A percentile compares a stretch with the other conserved stretches of the same genome.
Evolutionary conservation across 2,113 vertebrate genomes (phyloP).

Genomic region (Tor tambroides): DNA sequence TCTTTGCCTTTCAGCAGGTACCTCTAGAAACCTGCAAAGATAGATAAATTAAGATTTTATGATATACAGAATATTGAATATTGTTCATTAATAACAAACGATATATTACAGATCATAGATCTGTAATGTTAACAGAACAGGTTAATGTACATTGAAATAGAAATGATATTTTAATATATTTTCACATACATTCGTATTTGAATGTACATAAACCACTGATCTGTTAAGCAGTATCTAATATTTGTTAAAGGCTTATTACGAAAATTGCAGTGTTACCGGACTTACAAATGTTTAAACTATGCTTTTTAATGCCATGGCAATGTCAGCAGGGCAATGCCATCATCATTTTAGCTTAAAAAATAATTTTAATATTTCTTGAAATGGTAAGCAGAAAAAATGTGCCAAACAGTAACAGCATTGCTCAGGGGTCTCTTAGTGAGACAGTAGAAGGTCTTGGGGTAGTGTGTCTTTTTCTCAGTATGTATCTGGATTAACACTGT

Average conservation of each 20-base stretch:
- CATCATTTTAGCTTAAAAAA: background rate
- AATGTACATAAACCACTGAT: background rate
- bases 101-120: background rate
- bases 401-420: background rate
- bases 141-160: conserved; percentile 5
- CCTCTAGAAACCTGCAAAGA: background rate
- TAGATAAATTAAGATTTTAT: background rate
- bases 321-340: background rate
- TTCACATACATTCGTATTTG: background rate
- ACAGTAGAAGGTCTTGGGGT: background rate
- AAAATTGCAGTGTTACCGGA: conserved; percentile 1
- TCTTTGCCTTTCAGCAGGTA: background rate
- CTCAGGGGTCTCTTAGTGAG: conserved; percentile 22
- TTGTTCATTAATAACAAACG: background rate
- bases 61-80: background rate
- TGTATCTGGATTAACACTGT: conserved; percentile 63
- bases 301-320: conserved; percentile 6
- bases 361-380: background rate
- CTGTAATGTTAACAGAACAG: conserved; percentile 1
- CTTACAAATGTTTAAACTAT: background rate
- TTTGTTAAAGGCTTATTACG: background rate
- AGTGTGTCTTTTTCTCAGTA: conserved; percentile 69
- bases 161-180: conserved; percentile 11
- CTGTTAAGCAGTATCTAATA: background rate
- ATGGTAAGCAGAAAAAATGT: background rate